Evolutionary conservation across 1,140 invertebrate genomes (phyloP).

Genomic region (Calliopsis andreniformis): DNA sequence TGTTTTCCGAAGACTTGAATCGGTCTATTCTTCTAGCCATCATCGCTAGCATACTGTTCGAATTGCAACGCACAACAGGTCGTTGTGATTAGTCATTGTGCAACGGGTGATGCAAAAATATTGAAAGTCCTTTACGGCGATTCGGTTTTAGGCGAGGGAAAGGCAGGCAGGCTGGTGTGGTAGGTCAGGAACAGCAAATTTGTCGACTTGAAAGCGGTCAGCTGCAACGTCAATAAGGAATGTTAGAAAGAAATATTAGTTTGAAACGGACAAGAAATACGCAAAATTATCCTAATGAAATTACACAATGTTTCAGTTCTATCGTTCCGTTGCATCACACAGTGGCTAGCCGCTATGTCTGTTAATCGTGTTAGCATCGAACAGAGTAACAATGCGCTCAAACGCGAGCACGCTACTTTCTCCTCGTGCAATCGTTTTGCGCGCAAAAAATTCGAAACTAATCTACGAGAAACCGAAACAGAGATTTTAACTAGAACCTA

Average conservation of each 20-base stretch:
- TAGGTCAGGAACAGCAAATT: background rate
- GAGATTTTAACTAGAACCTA: background rate
- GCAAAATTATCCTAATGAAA: slow-evolving; percentile 16
- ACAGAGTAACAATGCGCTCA: slow-evolving; percentile 21
- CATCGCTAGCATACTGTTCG: slow-evolving; percentile 7
- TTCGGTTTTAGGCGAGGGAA: background rate
- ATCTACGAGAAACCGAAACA: background rate
- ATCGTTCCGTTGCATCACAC: slow-evolving; percentile 23
- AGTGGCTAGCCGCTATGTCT: slow-evolving; percentile 12
- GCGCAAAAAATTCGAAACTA: background rate
- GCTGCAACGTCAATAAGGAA: too few species aligned
- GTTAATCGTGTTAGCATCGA: slow-evolving; percentile 12
- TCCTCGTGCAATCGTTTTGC: slow-evolving; percentile 26
- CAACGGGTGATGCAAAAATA: slow-evolving; percentile 15
- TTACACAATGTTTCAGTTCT: slow-evolving; percentile 41
- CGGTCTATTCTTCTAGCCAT: background rate
- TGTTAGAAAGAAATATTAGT: too few species aligned
- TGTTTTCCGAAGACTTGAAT: background rate
- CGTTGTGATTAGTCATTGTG: slow-evolving; percentile 24
- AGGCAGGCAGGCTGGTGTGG: background rate
- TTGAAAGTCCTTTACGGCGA: slow-evolving; percentile 1
- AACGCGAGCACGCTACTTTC: slow-evolving; percentile 29
- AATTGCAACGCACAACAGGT: slow-evolving; percentile 40
- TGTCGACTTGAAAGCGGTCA: background rate
- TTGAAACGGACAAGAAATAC: too few species aligned